Percentiles rank a stretch among this genome's conserved stretches.
Conservation (phyloP, 1,140 invertebrate species). For the Drosophila melanica region DNA sequence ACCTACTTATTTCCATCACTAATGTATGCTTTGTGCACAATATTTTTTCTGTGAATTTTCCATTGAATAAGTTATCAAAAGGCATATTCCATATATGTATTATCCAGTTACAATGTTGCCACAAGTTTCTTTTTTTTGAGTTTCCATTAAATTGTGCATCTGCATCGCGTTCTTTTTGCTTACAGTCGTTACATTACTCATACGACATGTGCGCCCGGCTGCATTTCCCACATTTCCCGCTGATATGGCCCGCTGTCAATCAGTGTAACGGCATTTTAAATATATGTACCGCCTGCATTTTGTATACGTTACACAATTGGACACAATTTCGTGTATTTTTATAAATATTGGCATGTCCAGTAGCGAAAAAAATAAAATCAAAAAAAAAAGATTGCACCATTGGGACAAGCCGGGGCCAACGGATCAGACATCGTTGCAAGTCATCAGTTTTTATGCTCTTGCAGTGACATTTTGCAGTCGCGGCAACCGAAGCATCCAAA, state of each 20-base stretch:
- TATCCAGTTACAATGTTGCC: neutral
- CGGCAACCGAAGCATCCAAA: neutral
- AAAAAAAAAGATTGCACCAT: slow-evolving; percentile 68
- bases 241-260: slow-evolving; percentile 74
- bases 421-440: slow-evolving; percentile 74
- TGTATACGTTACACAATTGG: slow-evolving; percentile 32
- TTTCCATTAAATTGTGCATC: slow-evolving; percentile 4
- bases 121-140: neutral
- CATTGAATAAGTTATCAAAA: slow-evolving; percentile 35
- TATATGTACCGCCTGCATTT: slow-evolving; percentile 38
- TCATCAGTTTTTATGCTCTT: slow-evolving; percentile 75
- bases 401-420: slow-evolving; percentile 45
- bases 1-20: slow-evolving; percentile 25
- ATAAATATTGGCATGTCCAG: slow-evolving; percentile 42
- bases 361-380: slow-evolving; percentile 29
- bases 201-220: slow-evolving; percentile 51
- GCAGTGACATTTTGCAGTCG: slow-evolving; percentile 63
- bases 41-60: neutral
- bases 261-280: slow-evolving; percentile 77
- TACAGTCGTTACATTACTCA: slow-evolving; percentile 73
- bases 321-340: slow-evolving; percentile 67
- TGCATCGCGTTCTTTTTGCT: slow-evolving; percentile 31
- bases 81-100: slow-evolving; percentile 14
- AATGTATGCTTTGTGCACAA: slow-evolving; percentile 17
- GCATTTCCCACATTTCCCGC: slow-evolving; percentile 25